Evolutionary conservation across 2,113 vertebrate genomes (phyloP), one percentile per base, ranked within the genome.

Genomic region (Charina bottae): DNA sequence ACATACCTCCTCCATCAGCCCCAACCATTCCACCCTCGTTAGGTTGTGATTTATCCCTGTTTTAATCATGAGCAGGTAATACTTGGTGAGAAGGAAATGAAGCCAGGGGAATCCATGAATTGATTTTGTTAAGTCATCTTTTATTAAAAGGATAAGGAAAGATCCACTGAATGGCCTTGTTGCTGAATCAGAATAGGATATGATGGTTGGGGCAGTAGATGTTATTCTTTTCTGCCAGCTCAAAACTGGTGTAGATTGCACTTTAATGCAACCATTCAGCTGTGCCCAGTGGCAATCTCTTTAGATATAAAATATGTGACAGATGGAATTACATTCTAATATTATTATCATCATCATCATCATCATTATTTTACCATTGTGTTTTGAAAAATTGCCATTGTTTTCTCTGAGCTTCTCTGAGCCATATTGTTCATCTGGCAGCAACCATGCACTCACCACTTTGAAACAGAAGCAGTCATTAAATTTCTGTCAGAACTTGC

Each of bases 401-500:
- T 53, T 90, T 37, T 55, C 85, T 85, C 56, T 58, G 15, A 78
- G 4, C 37, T 23, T 59, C 26, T 46, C n/a, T 64, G 46, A 54
- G 53, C 46, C 54, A 49, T 72, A 33, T 59, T 83, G 21, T 58
- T 68, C 42, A 42, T 12, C 49, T 58, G 17, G 28, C 55, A 53
- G 23, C n/a, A 10, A 42, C 49, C 58, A 83, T 11, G 17, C 62
- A 26, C 46, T 60, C 54, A 6, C 56, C n/a, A 62, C 37, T 83
- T 42, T 37, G 37, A 87, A 91, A 49, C 13, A 21, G 37, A 87
- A 91, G n/a, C 13, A 21, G 37, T 90, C 89, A 93, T 62, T 59
- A 83, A 59, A 90, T 58, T 92, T 88, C 64, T 64, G 64, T 62
- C 89, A 8, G 21, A 42, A 42, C 85, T 28, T 62, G 26, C n/a